Base-by-base conservation (phyloP, 1,140 invertebrate genomes). In the Papilio xuthus region DNA sequence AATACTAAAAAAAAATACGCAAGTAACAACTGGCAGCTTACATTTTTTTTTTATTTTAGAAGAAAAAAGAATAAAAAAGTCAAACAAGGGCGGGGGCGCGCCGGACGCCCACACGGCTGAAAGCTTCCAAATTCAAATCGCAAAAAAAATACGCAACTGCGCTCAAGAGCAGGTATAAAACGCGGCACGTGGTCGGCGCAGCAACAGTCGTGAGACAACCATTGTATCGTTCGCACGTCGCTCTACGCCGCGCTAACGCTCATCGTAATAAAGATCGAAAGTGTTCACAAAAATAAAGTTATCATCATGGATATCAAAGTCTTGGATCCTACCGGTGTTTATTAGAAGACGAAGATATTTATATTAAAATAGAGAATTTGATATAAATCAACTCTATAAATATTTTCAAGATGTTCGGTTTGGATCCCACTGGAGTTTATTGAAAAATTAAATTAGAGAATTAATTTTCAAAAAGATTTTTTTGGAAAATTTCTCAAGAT, bases 101-200 rank as follows among this genome's bases (percentile, higher is more conserved):
- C 86, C 86, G 73, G 76, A 88, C 88, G 87, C 87, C 90, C 88
- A 90, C 88, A 86, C 88, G 84, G 88, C 91, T 92, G 90, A 93
- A 93, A 93, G 91, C 91, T 92, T 92, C 91, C 91, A 92, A 93
- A 93, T 90, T 92, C 88, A 86, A 90, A 92, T 90, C 85, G 89
- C 90, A 90, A 92, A 93, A 92, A 89, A 93, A 90, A 92, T 89
- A 85, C 87, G 89, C 90, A 89, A 92, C 83, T 86, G 88, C 83
- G 83, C 87, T 79, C 88, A 88, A 92, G 87, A 88, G 84, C 85
- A 82, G 85, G 80, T 92, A 93, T 92, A 93, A 90, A 89, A 83
- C 69, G 71, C 80, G 86, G 89, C 92, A 93, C 92, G 92, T 93
- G 92, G 85, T 84, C 80, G 83, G 83, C 83, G 80, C 84, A 84